Conservation (phyloP, 2,797 vertebrate genomes). For the Luscinia megarhynchos region DNA sequence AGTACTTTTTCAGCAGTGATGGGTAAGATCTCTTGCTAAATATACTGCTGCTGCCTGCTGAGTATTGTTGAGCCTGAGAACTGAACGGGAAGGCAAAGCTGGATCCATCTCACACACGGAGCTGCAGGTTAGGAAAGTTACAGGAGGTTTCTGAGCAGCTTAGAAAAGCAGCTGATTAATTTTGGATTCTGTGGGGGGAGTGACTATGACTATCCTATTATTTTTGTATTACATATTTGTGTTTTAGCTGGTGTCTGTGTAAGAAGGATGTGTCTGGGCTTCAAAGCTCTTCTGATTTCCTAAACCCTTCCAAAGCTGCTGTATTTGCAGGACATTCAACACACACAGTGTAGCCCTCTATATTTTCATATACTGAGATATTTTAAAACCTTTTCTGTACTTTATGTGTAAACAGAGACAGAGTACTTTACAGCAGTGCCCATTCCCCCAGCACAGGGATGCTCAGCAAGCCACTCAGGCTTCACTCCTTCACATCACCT, state of each 20-base stretch:
- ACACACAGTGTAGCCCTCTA: background rate
- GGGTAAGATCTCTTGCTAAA: conserved; percentile 78
- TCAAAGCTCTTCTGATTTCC: background rate
- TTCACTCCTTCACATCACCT: background rate
- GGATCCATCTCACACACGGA: conserved; percentile 38
- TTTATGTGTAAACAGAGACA: background rate
- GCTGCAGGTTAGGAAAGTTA: conserved; percentile 39
- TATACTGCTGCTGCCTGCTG: conserved; percentile 78
- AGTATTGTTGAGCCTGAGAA: conserved; percentile 77
- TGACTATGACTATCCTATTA: background rate
- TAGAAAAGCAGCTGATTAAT: background rate
- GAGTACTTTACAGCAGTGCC: background rate
- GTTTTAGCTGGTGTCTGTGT: background rate
- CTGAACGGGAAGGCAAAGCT: conserved; percentile 59
- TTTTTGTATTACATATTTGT: background rate
- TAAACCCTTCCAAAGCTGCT: background rate
- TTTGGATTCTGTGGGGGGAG: background rate
- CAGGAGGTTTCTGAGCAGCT: background rate
- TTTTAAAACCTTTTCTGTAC: background rate
- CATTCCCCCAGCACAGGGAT: background rate
- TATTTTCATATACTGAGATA: background rate
- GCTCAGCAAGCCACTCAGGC: background rate
- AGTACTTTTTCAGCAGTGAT: conserved; percentile 76
- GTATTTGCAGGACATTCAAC: background rate
- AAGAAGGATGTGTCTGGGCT: background rate